These are phyloP conservation scores for Harpagifer antarcticus DNA, from an alignment of 2,797 vertebrate genomes.

Conservation along the genomic window DNA sequence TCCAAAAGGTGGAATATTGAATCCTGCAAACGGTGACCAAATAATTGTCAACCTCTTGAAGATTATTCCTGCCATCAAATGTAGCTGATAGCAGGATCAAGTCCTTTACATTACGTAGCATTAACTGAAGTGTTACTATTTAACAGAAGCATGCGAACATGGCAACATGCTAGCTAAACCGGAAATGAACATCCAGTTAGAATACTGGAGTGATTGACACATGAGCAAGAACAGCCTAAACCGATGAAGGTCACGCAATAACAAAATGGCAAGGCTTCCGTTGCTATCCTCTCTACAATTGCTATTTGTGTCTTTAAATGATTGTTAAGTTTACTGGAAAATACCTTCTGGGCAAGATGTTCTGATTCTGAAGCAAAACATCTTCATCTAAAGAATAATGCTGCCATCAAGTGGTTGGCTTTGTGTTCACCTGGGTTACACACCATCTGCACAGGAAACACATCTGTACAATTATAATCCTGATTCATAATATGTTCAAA, in stretches of 20 bases:
- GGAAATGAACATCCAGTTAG: too few relatives aligned
- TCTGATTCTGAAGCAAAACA: not conserved
- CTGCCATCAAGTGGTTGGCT: slow-evolving; percentile 76
- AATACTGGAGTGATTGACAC: not conserved
- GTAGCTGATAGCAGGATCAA: not conserved
- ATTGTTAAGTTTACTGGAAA: too few relatives aligned
- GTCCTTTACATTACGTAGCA: not conserved
- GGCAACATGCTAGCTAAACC: not conserved
- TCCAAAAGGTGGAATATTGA: too few relatives aligned
- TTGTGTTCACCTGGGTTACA: slow-evolving; percentile 19
- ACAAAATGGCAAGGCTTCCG: too few relatives aligned
- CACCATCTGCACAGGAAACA: not conserved
- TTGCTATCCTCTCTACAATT: too few relatives aligned
- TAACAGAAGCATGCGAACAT: not conserved
- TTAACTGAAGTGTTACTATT: too few relatives aligned
- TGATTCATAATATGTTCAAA: not conserved
- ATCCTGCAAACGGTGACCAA: too few relatives aligned
- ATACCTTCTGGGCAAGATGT: too few relatives aligned
- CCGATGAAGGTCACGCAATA: too few relatives aligned
- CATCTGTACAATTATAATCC: not conserved
- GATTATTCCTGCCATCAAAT: not conserved
- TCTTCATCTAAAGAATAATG: slow-evolving; percentile 50
- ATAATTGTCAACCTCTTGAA: not conserved
- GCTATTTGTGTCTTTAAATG: too few relatives aligned
- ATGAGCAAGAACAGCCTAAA: too few relatives aligned